Evolutionary conservation across 1,140 invertebrate genomes (phyloP).

Genomic region (Hycleus cichorii): DNA sequence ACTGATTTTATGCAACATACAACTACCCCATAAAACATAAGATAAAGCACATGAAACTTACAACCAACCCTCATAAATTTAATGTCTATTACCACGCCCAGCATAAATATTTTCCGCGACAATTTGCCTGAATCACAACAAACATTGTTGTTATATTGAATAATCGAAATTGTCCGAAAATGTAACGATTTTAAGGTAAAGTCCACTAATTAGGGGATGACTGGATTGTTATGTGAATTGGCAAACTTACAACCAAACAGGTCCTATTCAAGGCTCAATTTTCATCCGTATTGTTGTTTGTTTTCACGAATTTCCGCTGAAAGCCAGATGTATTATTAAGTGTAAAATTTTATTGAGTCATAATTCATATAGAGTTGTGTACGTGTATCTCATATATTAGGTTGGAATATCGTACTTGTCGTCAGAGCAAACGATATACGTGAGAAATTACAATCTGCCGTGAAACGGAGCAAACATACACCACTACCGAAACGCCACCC

Average conservation of each 20-base stretch:
- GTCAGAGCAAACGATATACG: conserved; percentile 22
- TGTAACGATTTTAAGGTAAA: too few species aligned
- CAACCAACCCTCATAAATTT: conserved; percentile 12
- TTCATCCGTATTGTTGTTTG: too few species aligned
- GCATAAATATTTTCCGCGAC: conserved; percentile 14
- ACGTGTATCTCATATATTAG: conserved; percentile 21
- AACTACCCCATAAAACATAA: conserved; percentile 16
- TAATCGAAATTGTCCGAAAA: too few species aligned
- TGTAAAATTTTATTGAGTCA: conserved; percentile 23
- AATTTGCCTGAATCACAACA: conserved; percentile 8
- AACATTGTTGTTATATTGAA: too few species aligned
- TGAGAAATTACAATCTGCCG: conserved; percentile 23
- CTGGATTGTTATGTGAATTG: too few species aligned
- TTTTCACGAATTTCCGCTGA: too few species aligned
- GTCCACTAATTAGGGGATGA: too few species aligned
- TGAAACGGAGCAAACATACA: conserved; percentile 12
- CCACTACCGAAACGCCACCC: neutral
- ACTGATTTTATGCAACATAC: conserved; percentile 16
- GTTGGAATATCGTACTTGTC: conserved; percentile 20
- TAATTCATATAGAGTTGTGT: conserved; percentile 22
- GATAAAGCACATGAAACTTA: conserved; percentile 15
- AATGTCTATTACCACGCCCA: conserved; percentile 15
- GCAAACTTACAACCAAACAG: too few species aligned
- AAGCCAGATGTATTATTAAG: conserved; percentile 14
- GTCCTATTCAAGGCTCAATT: too few species aligned